Evolutionary conservation across 2,888 invertebrate species (phyloP).

Genomic region (Drosophila greeni): DNA sequence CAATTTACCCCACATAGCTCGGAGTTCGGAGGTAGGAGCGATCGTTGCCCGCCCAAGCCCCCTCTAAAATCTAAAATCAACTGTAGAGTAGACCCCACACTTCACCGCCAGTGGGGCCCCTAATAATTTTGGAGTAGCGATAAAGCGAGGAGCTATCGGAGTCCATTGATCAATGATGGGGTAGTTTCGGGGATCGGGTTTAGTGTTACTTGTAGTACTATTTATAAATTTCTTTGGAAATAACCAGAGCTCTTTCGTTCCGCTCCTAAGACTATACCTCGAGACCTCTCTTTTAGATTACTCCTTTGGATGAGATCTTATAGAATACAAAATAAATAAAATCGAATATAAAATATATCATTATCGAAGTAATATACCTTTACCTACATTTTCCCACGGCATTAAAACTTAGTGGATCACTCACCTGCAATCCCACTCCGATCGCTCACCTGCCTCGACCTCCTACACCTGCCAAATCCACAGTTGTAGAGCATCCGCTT

Average conservation of each 20-base stretch:
- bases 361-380: neutral
- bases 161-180: constrained; percentile 8
- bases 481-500: constrained; percentile 26
- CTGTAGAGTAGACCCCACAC: neutral
- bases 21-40: constrained; percentile 2
- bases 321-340: too few relatives aligned
- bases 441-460: neutral
- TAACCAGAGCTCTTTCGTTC: neutral
- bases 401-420: neutral
- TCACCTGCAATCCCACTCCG: neutral
- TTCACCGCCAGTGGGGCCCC: constrained; percentile 4
- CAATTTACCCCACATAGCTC: constrained; percentile 39
- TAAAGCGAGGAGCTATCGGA: neutral
- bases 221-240: neutral
- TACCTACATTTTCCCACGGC: neutral
- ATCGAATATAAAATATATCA: too few relatives aligned
- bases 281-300: too few relatives aligned
- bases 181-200: neutral
- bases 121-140: constrained; percentile 2
- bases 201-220: neutral
- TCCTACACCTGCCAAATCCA: constrained; percentile 1
- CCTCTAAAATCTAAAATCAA: neutral
- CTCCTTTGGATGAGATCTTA: too few relatives aligned
- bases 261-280: too few relatives aligned
- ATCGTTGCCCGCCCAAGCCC: constrained; percentile 2